Percentiles rank a stretch among this genome's conserved stretches.
phyloP scores from a whole-genome alignment of 2,888 invertebrate genomes.

The Luffia ferchaultella region DNA sequence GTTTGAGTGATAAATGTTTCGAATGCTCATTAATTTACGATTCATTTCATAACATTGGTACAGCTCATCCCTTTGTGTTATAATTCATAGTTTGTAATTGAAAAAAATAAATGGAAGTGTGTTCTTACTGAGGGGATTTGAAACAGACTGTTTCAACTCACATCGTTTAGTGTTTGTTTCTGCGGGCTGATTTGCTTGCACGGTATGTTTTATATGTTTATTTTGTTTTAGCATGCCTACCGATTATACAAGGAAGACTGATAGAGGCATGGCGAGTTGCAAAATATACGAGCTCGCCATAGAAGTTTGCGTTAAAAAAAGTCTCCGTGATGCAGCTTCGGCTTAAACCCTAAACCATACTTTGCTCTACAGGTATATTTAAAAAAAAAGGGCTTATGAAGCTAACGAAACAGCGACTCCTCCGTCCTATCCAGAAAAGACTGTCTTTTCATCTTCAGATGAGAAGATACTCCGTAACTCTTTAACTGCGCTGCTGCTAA shows the following conservation, averaged over 20 bases:
- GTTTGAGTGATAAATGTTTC: too few relatives aligned
- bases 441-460: slow-evolving; percentile 8
- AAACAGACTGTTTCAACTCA: slow-evolving; percentile 10
- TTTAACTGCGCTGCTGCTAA: too few relatives aligned
- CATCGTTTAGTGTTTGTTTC: too few relatives aligned
- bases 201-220: slow-evolving; percentile 5
- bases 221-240: slow-evolving; percentile 13
- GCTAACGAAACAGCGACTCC: slow-evolving; percentile 8
- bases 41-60: too few relatives aligned
- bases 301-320: slow-evolving; percentile 3
- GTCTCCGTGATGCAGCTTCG: slow-evolving; percentile 7
- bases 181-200: too few relatives aligned
- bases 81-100: slow-evolving; percentile 4
- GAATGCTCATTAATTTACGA: too few relatives aligned
- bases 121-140: slow-evolving; percentile 9
- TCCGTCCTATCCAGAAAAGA: slow-evolving; percentile 12
- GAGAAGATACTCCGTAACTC: slow-evolving; percentile 9
- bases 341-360: slow-evolving; percentile 5
- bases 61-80: too few relatives aligned
- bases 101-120: slow-evolving; percentile 5
- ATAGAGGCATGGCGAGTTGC: slow-evolving; percentile 15
- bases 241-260: slow-evolving; percentile 13
- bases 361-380: slow-evolving; percentile 2
- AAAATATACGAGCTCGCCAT: slow-evolving; percentile 14
- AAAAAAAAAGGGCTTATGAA: slow-evolving; percentile 11